Evolutionary conservation across 2,113 vertebrate genomes (phyloP).

Genomic region (Furnarius figulus): DNA sequence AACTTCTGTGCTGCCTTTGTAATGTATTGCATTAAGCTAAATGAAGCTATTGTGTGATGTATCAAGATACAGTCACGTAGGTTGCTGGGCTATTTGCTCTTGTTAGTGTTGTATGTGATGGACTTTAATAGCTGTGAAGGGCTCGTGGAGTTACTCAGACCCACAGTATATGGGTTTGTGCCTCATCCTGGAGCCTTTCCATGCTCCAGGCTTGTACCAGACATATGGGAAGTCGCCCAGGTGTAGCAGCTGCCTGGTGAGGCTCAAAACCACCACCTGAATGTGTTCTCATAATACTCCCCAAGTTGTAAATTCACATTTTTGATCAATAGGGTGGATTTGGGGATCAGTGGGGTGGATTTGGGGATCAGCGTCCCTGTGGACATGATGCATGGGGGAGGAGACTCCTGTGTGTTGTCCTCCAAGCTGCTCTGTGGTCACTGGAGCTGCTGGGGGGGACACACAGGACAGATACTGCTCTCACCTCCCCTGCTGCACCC

Average conservation of each 20-base stretch:
- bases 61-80: conserved; percentile 40
- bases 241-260: background rate
- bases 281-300: background rate
- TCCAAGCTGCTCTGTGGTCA: fast-evolving
- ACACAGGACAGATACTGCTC: fast-evolving
- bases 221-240: background rate
- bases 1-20: conserved; percentile 54
- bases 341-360: background rate
- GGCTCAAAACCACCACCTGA: background rate
- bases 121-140: conserved; percentile 39
- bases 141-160: background rate
- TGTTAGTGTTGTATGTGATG: conserved; percentile 30
- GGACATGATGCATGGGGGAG: fast-evolving
- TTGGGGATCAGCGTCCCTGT: fast-evolving
- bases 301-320: background rate
- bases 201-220: background rate
- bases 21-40: conserved; percentile 64
- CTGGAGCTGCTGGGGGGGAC: background rate
- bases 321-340: background rate
- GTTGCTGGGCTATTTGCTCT: conserved; percentile 41
- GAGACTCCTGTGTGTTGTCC: fast-evolving
- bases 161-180: background rate
- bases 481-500: background rate
- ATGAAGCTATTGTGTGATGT: conserved; percentile 47
- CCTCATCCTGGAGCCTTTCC: background rate